A percentile compares a stretch with the other conserved stretches of the same genome.
Conservation (phyloP, 1,140 invertebrate genomes). For the Drosophila ercepeae region DNA sequence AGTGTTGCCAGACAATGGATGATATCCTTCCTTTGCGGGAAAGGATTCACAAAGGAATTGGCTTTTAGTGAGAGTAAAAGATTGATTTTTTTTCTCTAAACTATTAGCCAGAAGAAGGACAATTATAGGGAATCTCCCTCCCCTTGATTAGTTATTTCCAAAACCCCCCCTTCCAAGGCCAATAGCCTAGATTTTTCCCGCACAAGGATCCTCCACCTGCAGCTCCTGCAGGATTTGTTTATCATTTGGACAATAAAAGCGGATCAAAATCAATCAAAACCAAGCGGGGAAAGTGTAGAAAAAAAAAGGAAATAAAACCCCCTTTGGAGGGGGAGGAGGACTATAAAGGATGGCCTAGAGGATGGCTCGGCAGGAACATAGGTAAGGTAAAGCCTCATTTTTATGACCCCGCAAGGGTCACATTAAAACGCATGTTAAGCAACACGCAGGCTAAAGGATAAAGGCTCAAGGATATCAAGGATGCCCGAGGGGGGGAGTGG, state of each 20-base stretch:
- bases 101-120: too few species aligned
- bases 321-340: background rate
- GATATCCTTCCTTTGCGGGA: constrained; percentile 1
- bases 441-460: constrained; percentile 40
- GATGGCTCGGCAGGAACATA: background rate
- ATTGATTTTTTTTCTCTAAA: background rate
- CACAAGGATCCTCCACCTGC: constrained; percentile 25
- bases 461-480: background rate
- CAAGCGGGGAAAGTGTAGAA: too few species aligned
- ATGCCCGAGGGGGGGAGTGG: constrained; percentile 2
- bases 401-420: constrained; percentile 81
- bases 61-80: background rate
- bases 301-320: constrained; percentile 13
- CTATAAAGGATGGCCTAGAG: too few species aligned
- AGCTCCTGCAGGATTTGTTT: constrained; percentile 38
- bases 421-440: constrained; percentile 79
- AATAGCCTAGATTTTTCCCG: background rate
- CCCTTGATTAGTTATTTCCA: background rate
- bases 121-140: too few species aligned
- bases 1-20: constrained; percentile 31
- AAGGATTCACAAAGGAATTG: background rate
- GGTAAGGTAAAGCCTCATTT: constrained; percentile 38
- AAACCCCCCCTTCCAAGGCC: too few species aligned
- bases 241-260: constrained; percentile 59
- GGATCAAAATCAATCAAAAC: constrained; percentile 70